Evolutionary conservation across 2,888 invertebrate species (phyloP).

Genomic region (Drosophila neotestacea): DNA sequence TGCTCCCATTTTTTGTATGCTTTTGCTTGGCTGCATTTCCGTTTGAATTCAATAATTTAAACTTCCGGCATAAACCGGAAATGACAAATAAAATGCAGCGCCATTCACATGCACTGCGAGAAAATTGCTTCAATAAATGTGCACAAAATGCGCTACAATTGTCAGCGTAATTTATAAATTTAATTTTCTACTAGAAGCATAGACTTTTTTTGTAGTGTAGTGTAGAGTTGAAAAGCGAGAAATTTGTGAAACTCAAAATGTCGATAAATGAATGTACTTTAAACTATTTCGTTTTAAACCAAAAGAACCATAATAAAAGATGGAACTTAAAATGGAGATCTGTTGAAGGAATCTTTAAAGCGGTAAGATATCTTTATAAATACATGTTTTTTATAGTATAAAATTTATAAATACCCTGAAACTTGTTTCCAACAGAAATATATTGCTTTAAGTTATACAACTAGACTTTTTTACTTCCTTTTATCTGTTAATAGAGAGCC

Average conservation of each 20-base stretch:
- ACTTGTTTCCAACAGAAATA: too few relatives aligned
- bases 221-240: background rate
- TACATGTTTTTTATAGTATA: too few relatives aligned
- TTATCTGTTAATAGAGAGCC: too few relatives aligned
- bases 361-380: too few relatives aligned
- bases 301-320: background rate
- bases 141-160: background rate
- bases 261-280: background rate
- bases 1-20: constrained; percentile 44
- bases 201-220: background rate
- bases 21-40: constrained; percentile 67
- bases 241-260: background rate
- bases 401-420: too few relatives aligned
- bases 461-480: too few relatives aligned
- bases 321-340: background rate
- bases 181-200: background rate
- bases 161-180: background rate
- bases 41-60: constrained; percentile 77
- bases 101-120: constrained; percentile 53
- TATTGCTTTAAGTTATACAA: too few relatives aligned
- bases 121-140: constrained; percentile 2
- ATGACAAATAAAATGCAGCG: constrained; percentile 74
- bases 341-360: too few relatives aligned
- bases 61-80: constrained; percentile 75
- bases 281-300: background rate